phyloP scores from a whole-genome alignment of 2,797 vertebrate genomes.

The Amphiprion clarkii region DNA sequence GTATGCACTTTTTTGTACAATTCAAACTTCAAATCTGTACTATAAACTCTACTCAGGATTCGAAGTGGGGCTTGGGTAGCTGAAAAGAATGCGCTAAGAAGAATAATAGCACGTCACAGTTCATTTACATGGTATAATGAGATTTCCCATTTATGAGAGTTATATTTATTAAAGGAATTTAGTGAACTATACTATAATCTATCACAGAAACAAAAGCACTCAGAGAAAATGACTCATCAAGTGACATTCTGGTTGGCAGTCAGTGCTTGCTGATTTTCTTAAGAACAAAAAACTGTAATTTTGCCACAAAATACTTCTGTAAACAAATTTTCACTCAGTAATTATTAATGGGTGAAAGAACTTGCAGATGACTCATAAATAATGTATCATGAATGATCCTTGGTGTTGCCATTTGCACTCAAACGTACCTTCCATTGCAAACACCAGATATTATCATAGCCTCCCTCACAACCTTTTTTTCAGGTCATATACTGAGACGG shows the following conservation, averaged over 20 bases:
- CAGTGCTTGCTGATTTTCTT: conserved; percentile 23
- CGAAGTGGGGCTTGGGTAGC: neutral
- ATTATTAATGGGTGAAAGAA: conserved; percentile 15
- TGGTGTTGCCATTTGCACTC: conserved; percentile 11
- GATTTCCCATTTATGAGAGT: neutral
- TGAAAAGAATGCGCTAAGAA: no score
- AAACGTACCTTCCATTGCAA: conserved; percentile 33
- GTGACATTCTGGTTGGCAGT: conserved; percentile 7
- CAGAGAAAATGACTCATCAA: conserved; percentile 12
- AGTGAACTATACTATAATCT: conserved; percentile 8
- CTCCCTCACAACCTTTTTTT: conserved; percentile 14
- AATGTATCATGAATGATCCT: conserved; percentile 23
- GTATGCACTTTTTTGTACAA: neutral
- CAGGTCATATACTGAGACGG: conserved; percentile 24
- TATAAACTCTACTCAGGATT: neutral
- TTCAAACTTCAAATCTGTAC: neutral
- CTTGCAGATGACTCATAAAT: conserved; percentile 41
- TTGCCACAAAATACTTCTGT: conserved; percentile 9
- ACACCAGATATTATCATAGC: conserved; percentile 19
- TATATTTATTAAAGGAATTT: neutral
- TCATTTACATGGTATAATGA: neutral
- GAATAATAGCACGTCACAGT: neutral
- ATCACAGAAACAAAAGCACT: conserved; percentile 7
- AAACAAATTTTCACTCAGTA: conserved; percentile 19
- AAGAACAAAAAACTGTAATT: conserved; percentile 20